These are phyloP conservation scores for Octonoba sinensis DNA, from an alignment of 2,888 invertebrate genomes.

Conservation along the genomic window DNA sequence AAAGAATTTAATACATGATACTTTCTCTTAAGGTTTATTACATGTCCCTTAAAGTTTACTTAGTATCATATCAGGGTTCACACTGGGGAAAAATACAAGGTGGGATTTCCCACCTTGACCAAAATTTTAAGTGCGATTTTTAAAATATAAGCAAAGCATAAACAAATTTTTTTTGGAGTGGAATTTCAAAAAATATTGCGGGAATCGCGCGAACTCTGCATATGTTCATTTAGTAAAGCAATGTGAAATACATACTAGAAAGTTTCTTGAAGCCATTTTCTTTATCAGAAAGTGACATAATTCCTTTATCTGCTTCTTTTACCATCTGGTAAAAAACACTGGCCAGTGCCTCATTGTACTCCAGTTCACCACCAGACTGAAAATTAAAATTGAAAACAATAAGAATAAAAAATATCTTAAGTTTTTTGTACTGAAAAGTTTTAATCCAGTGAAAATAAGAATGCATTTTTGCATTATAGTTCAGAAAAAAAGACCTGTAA, in stretches of 20 bases:
- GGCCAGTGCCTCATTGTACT: conserved; percentile 90
- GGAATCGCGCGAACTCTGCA: too few relatives aligned
- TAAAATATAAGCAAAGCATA: conserved; percentile 1
- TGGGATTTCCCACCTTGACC: too few relatives aligned
- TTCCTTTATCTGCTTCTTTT: conserved; percentile 81
- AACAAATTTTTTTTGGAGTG: too few relatives aligned
- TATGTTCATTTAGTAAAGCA: not conserved
- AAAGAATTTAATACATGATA: too few relatives aligned
- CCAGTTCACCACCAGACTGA: conserved; percentile 86
- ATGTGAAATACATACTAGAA: conserved; percentile 69
- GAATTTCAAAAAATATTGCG: too few relatives aligned
- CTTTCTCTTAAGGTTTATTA: too few relatives aligned
- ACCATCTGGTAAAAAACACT: conserved; percentile 82
- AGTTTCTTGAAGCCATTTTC: conserved; percentile 83
- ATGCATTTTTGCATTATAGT: too few relatives aligned
- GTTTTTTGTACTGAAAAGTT: not conserved
- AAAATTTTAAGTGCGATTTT: not conserved
- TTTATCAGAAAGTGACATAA: conserved; percentile 80
- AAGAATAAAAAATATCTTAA: not conserved
- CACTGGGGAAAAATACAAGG: too few relatives aligned
- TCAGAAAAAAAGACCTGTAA: not conserved
- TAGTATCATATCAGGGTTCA: too few relatives aligned
- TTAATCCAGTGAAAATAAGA: not conserved
- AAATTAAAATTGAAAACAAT: conserved; percentile 64
- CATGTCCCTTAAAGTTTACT: too few relatives aligned